Evolutionary conservation across 1,140 invertebrate genomes (phyloP).

Genomic region (Drosophila micromelanica): DNA sequence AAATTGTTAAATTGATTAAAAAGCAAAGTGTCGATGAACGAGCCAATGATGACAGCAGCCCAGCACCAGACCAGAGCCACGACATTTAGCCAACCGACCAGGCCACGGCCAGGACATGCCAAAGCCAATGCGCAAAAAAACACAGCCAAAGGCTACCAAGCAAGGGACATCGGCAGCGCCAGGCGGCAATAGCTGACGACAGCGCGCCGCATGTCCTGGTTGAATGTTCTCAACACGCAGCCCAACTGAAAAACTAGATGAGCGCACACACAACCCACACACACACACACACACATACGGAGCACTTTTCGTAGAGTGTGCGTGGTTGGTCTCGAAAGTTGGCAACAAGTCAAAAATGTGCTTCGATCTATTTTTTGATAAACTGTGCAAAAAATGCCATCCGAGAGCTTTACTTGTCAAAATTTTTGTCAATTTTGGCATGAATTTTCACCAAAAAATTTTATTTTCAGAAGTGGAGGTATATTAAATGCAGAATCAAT

Average conservation of each 20-base stretch:
- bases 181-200: slow-evolving; percentile 1
- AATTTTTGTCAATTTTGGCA: too few relatives aligned
- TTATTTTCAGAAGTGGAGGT: too few relatives aligned
- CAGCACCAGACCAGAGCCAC: slow-evolving; percentile 11
- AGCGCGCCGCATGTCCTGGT: slow-evolving; percentile 5
- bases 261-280: too few relatives aligned
- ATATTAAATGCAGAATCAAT: too few relatives aligned
- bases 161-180: slow-evolving; percentile 29
- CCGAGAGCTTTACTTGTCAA: too few relatives aligned
- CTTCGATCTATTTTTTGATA: too few relatives aligned
- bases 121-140: slow-evolving; percentile 47
- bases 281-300: too few relatives aligned
- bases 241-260: slow-evolving; percentile 1
- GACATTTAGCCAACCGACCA: slow-evolving; percentile 12
- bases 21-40: slow-evolving; percentile 83
- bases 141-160: slow-evolving; percentile 25
- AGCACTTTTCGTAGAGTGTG: too few relatives aligned
- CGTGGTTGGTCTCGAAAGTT: too few relatives aligned
- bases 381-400: too few relatives aligned
- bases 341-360: too few relatives aligned
- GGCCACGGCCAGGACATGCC: slow-evolving; percentile 28
- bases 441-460: too few relatives aligned
- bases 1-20: slow-evolving; percentile 82
- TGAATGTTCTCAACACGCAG: slow-evolving; percentile 7
- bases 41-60: slow-evolving; percentile 76